Percentiles rank a stretch among this genome's conserved stretches.
These are phyloP conservation scores for Panagrolaimus sp. DNA, from an alignment of 1,140 invertebrate genomes.

Conservation along the genomic window DNA sequence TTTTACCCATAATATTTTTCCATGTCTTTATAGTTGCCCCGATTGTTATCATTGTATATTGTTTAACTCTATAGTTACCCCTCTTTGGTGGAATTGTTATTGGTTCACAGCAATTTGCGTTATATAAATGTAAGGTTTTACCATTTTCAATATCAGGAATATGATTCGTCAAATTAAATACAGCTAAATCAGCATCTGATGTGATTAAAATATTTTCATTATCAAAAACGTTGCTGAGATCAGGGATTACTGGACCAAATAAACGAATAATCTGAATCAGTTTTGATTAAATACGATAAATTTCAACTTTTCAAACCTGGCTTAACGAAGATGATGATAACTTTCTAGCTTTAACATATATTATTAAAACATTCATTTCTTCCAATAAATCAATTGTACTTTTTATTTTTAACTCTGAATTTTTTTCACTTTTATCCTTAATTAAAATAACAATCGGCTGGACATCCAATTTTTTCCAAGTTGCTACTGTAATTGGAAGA, in stretches of 20 bases:
- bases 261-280: neutral
- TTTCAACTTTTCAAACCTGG: neutral
- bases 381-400: neutral
- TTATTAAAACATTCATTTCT: neutral
- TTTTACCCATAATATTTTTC: neutral
- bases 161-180: slow-evolving; percentile 1
- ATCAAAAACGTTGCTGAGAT: neutral
- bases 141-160: neutral
- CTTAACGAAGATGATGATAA: neutral
- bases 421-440: neutral
- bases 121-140: neutral
- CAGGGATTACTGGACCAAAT: neutral
- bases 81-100: neutral
- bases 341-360: neutral
- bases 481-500: neutral
- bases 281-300: no score
- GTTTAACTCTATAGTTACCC: neutral
- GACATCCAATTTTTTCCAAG: neutral
- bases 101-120: neutral
- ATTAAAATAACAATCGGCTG: neutral
- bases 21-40: neutral
- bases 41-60: neutral
- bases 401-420: neutral
- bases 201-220: neutral
- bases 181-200: neutral